Evolutionary conservation across 2,113 vertebrate genomes (phyloP).

Genomic region (Ranitomeya imitator): DNA sequence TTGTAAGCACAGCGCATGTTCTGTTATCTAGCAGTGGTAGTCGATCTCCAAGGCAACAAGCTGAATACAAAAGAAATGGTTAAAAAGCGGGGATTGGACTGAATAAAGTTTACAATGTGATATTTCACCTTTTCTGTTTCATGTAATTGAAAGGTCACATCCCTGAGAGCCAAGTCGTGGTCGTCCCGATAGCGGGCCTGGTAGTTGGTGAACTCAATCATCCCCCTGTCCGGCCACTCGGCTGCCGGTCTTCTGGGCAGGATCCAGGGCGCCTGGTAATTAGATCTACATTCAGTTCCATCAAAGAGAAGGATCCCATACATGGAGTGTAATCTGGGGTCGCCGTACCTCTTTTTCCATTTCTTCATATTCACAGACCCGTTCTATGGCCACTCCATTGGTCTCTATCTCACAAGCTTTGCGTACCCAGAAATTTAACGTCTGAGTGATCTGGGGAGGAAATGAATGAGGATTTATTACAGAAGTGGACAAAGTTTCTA

Average conservation of each 20-base stretch:
- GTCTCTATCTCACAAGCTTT: constrained; percentile 71
- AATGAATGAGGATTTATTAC: background rate
- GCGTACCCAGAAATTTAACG: constrained; percentile 67
- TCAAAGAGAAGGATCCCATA: background rate
- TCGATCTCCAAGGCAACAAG: too few relatives aligned
- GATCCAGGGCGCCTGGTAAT: constrained; percentile 67
- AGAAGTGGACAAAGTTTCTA: background rate
- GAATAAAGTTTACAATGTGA: background rate
- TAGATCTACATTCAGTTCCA: background rate
- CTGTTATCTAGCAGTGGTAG: too few relatives aligned
- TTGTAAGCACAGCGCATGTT: too few relatives aligned
- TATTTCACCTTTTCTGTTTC: constrained; percentile 68
- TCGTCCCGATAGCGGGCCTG: constrained; percentile 62
- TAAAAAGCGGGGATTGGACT: background rate
- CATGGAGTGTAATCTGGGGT: constrained; percentile 12
- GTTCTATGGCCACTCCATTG: constrained; percentile 68
- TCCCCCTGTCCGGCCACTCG: constrained; percentile 65
- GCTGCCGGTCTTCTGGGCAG: constrained; percentile 62
- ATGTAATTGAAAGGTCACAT: constrained; percentile 65
- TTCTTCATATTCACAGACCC: constrained; percentile 68
- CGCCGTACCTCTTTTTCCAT: constrained; percentile 68
- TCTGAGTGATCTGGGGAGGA: constrained; percentile 67
- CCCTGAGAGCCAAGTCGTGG: constrained; percentile 64
- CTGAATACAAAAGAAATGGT: too few relatives aligned
- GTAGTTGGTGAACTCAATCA: constrained; percentile 69